Evolutionary conservation across 2,113 vertebrate species (phyloP).

Genomic region (Silurus asotus): DNA sequence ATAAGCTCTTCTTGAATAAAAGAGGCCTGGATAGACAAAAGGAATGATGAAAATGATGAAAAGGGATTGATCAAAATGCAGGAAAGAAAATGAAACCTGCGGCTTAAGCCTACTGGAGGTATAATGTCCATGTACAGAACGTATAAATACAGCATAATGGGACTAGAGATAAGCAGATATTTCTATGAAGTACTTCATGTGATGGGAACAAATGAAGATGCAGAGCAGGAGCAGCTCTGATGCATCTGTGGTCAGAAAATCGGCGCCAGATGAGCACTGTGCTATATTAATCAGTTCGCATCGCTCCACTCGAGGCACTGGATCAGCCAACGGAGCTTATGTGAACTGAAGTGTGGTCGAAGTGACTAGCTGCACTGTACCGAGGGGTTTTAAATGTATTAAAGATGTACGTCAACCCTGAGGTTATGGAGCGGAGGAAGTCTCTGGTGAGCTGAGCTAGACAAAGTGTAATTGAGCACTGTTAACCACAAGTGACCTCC

Average conservation of each 20-base stretch:
- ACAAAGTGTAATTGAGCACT: constrained; percentile 37
- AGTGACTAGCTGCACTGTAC: constrained; percentile 28
- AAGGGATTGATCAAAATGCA: constrained; percentile 1
- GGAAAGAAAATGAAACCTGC: background rate
- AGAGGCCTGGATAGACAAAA: background rate
- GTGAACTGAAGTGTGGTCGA: constrained; percentile 21
- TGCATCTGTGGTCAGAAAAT: constrained; percentile 22
- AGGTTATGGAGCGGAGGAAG: constrained; percentile 50
- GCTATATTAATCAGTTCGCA: constrained; percentile 18
- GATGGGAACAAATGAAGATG: constrained; percentile 30
- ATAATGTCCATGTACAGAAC: background rate
- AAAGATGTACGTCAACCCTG: constrained; percentile 50
- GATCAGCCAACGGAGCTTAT: constrained; percentile 27
- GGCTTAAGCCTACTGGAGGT: background rate
- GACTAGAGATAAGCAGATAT: constrained; percentile 12
- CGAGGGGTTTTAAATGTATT: constrained; percentile 30
- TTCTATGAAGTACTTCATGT: constrained; percentile 32
- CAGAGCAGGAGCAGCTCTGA: constrained; percentile 16
- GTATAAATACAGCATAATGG: background rate
- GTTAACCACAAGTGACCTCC: constrained; percentile 48
- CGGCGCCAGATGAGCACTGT: constrained; percentile 27
- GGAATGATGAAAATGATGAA: background rate
- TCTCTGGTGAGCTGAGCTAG: constrained; percentile 38
- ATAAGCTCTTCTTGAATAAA: background rate
- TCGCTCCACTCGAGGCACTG: background rate